A percentile compares a stretch with the other conserved stretches of the same genome.
Conservation (phyloP, 2,113 vertebrate genomes). For the Prietella phreatophila region DNA sequence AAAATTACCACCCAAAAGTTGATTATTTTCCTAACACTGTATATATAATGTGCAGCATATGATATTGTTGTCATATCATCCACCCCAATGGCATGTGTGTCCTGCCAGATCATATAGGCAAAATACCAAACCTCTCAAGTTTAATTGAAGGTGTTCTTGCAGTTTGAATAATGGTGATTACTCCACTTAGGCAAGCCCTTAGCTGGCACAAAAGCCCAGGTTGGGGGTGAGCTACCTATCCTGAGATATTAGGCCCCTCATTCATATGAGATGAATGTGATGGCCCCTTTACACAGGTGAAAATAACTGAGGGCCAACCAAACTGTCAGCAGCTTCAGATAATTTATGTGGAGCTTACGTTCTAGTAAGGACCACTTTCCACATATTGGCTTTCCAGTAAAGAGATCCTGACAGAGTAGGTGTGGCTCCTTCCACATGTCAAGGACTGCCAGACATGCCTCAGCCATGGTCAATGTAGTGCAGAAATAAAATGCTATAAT, state of each 20-base stretch:
- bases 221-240: background rate
- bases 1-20: background rate
- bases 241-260: background rate
- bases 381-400: slow-evolving; percentile 19
- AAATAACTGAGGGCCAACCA: background rate
- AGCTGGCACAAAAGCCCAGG: background rate
- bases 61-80: background rate
- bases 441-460: background rate
- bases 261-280: background rate
- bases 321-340: background rate
- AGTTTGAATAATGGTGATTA: background rate
- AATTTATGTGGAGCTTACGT: background rate
- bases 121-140: background rate
- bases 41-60: background rate
- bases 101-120: background rate
- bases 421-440: background rate
- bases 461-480: background rate
- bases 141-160: background rate
- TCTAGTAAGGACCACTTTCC: background rate
- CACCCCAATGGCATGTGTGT: background rate
- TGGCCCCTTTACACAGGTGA: background rate
- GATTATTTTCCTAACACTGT: background rate
- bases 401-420: background rate
- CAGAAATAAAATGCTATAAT: background rate
- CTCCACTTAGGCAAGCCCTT: background rate